Evolutionary conservation across 1,140 invertebrate genomes (phyloP), one percentile per base, ranked within the genome.

Genomic region (Lutraria rhynchaena): DNA sequence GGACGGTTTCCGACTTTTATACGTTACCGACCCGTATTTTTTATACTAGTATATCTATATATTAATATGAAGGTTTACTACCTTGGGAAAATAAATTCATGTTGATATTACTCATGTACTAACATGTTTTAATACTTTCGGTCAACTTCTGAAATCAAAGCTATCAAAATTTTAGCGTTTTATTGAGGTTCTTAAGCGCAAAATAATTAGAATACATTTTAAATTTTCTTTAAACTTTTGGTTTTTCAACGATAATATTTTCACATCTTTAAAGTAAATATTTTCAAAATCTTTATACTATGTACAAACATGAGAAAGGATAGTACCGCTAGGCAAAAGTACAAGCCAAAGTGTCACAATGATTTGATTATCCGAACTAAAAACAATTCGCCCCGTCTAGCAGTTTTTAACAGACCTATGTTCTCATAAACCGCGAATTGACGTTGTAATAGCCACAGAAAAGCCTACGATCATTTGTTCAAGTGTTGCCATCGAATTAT

Each of bases 401-500:
- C n/a, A 22, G 15, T n/a, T 41, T 63, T 63, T 44, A 69, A 31
- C 49, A 69, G 65, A 49, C 65, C 65, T 17, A 51, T 69, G 65
- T 69, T 49, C 65, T 53, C 15, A 29, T n/a, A 69, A 31, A 69
- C 44, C 65, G 27, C 49, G 29, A 4, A 17, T 13, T 69, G 65
- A 49, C 65, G 65, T 69, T n/a, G 51, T 31, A n/a, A 29, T 51
- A 44, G 51, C 65, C 65, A 53, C 65, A 69, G 1, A n/a, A 29
- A 31, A 44, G 51, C 65, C 65, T 33, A 41, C 49, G 1, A 63
- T 63, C 37, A 24, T 35, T 9, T 3, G 15, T 41, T 63, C 60
- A 63, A 63, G 60, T 22, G 60, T 35, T 63, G 19, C 37, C 60
- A 63, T 63, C 60, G 37, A 63, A 63, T 44, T 63, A 69, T 22